These are phyloP conservation scores for Helicolenus hilgendorfi DNA, from an alignment of 2,797 vertebrate genomes.

Conservation along the genomic window DNA sequence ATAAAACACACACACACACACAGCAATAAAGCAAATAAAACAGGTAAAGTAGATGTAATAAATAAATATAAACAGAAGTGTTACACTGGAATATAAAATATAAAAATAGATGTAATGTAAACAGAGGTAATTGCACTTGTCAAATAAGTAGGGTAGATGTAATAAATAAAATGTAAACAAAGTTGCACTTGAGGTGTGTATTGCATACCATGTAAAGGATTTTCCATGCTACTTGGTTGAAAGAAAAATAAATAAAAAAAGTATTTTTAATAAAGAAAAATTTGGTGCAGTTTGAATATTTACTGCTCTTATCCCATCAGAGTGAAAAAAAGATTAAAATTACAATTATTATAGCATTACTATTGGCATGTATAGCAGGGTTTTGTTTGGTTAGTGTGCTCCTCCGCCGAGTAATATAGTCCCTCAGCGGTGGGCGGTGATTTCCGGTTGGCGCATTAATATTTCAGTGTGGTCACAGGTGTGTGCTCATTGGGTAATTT, in stretches of 20 bases:
- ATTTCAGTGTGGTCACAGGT: slow-evolving; percentile 22
- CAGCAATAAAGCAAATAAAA: too few species aligned
- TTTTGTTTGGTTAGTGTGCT: background rate
- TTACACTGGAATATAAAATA: too few species aligned
- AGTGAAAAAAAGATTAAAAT: background rate
- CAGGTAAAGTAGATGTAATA: too few species aligned
- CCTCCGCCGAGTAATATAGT: slow-evolving; percentile 49
- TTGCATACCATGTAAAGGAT: too few species aligned
- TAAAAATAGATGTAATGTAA: too few species aligned
- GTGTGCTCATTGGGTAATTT: slow-evolving; percentile 40
- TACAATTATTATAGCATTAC: background rate
- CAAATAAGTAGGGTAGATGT: too few species aligned
- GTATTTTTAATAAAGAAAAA: background rate
- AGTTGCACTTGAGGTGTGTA: too few species aligned
- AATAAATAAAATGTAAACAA: too few species aligned
- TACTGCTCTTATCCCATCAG: background rate
- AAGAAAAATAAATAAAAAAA: background rate
- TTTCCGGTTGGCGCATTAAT: slow-evolving; percentile 58
- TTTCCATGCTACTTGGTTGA: background rate
- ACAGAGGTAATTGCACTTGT: too few species aligned
- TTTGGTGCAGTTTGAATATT: background rate
- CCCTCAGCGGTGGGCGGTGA: background rate
- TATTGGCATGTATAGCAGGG: accelerated
- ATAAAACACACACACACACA: too few species aligned
- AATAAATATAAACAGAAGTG: too few species aligned